Evolutionary conservation across 2,888 invertebrate genomes (phyloP).

Genomic region (Drosophila siamana): DNA sequence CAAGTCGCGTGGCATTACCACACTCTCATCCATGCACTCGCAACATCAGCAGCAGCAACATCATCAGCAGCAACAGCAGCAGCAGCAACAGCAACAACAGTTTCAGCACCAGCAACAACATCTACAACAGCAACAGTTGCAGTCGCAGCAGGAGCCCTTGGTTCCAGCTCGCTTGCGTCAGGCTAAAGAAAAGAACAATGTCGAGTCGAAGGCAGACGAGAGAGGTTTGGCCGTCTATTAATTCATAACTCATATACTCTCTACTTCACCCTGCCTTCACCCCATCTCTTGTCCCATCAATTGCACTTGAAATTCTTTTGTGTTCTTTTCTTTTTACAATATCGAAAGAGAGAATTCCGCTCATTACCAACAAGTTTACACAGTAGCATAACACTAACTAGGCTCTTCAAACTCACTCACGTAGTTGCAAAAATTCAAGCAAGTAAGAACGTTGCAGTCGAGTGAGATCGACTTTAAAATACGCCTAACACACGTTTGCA

Average conservation of each 20-base stretch:
- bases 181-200: slow-evolving; percentile 88
- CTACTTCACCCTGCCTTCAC: not conserved
- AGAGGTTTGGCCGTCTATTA: slow-evolving; percentile 86
- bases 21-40: slow-evolving; percentile 88
- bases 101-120: slow-evolving; percentile 57
- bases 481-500: not conserved
- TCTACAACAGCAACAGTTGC: slow-evolving; percentile 55
- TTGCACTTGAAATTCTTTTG: slow-evolving; percentile 22
- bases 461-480: not conserved
- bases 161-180: slow-evolving; percentile 87
- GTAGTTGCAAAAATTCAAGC: not conserved
- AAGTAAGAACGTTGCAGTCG: not conserved
- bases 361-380: slow-evolving; percentile 3
- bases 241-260: slow-evolving; percentile 32
- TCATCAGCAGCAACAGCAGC: slow-evolving; percentile 49
- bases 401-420: slow-evolving; percentile 2
- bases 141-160: slow-evolving; percentile 86
- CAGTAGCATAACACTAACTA: not conserved
- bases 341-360: not conserved
- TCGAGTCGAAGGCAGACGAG: slow-evolving; percentile 89
- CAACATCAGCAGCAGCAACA: slow-evolving; percentile 74
- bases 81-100: slow-evolving; percentile 71
- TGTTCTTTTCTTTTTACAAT: slow-evolving; percentile 27
- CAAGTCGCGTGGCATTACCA: slow-evolving; percentile 91
- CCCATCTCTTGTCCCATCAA: slow-evolving; percentile 14